Conservation (phyloP, 2,888 invertebrate species). For the Cephus rjabovi region DNA sequence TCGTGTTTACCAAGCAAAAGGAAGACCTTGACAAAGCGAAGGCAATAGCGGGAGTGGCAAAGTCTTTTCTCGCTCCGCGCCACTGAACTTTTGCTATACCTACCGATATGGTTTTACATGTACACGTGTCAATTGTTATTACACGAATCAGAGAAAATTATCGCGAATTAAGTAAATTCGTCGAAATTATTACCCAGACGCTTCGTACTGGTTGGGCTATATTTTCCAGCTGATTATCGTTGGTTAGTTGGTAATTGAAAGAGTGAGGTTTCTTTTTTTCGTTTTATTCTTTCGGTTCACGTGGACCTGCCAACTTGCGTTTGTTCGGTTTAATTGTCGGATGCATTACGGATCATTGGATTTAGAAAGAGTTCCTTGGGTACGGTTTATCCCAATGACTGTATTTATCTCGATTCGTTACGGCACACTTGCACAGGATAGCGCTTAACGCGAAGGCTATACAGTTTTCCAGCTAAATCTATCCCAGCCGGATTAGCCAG, state of each 20-base stretch:
- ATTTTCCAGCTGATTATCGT: not conserved
- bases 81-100: slow-evolving; percentile 35
- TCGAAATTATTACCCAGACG: not conserved
- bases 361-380: not conserved
- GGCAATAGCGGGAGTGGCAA: slow-evolving; percentile 39
- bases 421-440: not conserved
- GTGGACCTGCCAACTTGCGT: not conserved
- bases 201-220: not conserved
- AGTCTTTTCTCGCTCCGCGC: slow-evolving; percentile 38
- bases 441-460: not conserved
- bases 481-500: not conserved
- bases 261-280: not conserved
- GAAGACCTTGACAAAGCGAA: slow-evolving; percentile 46
- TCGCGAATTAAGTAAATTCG: not conserved
- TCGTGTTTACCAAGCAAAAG: not conserved
- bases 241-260: too few relatives aligned
- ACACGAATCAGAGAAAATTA: not conserved
- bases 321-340: not conserved
- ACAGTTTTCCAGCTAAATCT: not conserved
- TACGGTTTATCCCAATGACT: not conserved
- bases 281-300: not conserved
- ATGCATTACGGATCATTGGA: not conserved
- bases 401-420: not conserved
- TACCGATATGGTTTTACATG: not conserved
- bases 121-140: not conserved